phyloP scores from a whole-genome alignment of 2,888 invertebrate species.

The Perizoma affinitatum region DNA sequence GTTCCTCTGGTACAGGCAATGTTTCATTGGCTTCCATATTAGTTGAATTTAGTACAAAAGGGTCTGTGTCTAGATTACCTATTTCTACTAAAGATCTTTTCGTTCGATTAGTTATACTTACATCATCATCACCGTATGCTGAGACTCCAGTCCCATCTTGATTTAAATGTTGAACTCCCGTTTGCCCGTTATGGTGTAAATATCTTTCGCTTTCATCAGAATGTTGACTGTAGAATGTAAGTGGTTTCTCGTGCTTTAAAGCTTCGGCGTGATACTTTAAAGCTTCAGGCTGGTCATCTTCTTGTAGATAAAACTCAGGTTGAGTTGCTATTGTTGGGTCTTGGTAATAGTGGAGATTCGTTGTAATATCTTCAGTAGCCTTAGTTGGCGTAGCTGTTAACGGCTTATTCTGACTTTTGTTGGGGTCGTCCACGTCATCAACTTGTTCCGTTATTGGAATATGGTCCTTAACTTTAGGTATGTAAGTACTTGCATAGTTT shows the following conservation, averaged over 20 bases:
- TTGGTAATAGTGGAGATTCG: conserved; percentile 63
- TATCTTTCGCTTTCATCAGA: conserved; percentile 56
- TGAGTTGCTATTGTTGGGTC: conserved; percentile 50
- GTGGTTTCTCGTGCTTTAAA: conserved; percentile 52
- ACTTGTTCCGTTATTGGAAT: conserved; percentile 76
- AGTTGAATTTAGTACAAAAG: conserved; percentile 48
- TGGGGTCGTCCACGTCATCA: conserved; percentile 70
- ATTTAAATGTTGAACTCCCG: conserved; percentile 68
- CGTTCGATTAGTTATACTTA: conserved; percentile 62
- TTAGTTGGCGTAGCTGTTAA: conserved; percentile 39
- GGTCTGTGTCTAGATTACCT: conserved; percentile 56
- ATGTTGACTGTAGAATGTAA: conserved; percentile 34
- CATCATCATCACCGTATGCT: conserved; percentile 70
- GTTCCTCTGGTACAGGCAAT: conserved; percentile 50
- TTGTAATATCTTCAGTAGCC: conserved; percentile 45
- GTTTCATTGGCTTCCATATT: conserved; percentile 42
- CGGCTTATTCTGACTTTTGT: conserved; percentile 39
- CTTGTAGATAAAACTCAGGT: conserved; percentile 30
- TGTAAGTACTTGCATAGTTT: conserved; percentile 55
- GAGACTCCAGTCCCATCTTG: conserved; percentile 70
- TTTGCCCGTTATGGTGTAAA: conserved; percentile 58
- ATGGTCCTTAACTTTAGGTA: conserved; percentile 56
- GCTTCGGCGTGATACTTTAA: conserved; percentile 50
- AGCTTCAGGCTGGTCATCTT: conserved; percentile 46
- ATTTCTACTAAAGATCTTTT: conserved; percentile 45